phyloP scores from a whole-genome alignment of 2,888 invertebrate species.

The Epinotia demarniana region DNA sequence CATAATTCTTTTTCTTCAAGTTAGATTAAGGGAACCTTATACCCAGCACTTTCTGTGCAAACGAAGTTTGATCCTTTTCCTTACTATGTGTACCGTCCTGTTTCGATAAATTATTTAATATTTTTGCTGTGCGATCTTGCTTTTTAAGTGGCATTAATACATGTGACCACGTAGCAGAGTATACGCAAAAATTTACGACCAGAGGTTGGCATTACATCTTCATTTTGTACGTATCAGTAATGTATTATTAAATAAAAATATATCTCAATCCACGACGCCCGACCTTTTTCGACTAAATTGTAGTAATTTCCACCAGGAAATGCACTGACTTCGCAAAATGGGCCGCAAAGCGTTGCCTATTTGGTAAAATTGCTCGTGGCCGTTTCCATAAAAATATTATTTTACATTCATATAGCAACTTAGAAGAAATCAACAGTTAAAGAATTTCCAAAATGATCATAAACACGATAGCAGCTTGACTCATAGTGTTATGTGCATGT shows the following conservation, averaged over 20 bases:
- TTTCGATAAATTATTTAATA: not conserved
- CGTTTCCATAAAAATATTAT: slow-evolving; percentile 67
- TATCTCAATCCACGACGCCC: slow-evolving; percentile 45
- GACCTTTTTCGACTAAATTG: slow-evolving; percentile 77
- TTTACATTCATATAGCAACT: slow-evolving; percentile 36
- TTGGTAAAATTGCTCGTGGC: slow-evolving; percentile 75
- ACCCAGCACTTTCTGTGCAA: not conserved
- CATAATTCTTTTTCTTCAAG: slow-evolving; percentile 12
- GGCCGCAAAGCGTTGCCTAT: slow-evolving; percentile 78
- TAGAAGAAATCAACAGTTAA: not conserved
- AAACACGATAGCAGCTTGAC: not conserved
- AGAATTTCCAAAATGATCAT: not conserved
- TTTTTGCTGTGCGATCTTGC: not conserved
- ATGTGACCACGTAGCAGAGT: not conserved
- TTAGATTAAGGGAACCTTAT: not conserved
- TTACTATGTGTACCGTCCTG: not conserved
- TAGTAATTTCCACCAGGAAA: slow-evolving; percentile 81
- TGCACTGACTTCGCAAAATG: slow-evolving; percentile 81
- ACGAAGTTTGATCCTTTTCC: not conserved
- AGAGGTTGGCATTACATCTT: not conserved
- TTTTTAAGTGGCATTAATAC: not conserved
- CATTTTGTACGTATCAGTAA: not conserved
- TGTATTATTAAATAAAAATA: not conserved
- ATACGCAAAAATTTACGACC: not conserved
- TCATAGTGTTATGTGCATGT: not conserved